A percentile compares a stretch with the other conserved stretches of the same genome.
Conservation (phyloP, 2,888 invertebrate species). For the Lithophane ornitopus region DNA sequence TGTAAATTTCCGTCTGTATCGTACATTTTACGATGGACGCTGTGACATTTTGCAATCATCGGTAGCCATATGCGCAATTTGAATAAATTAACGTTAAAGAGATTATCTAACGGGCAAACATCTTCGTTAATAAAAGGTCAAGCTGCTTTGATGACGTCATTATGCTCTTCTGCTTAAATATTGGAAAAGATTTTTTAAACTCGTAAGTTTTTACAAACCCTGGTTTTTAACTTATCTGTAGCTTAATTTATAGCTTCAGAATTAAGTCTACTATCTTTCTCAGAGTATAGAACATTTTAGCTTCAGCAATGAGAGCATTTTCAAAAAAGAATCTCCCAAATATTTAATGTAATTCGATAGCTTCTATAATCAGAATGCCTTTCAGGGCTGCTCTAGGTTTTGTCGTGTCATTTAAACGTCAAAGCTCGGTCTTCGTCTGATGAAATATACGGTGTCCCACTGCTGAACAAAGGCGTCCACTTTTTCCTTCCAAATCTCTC, state of each 20-base stretch:
- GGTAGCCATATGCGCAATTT: constrained; percentile 46
- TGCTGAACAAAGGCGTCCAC: too few species aligned
- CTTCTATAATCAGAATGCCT: neutral
- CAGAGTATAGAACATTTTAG: neutral
- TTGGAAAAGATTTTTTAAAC: neutral
- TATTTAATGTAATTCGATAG: neutral
- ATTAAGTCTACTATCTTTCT: neutral
- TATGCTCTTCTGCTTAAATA: neutral
- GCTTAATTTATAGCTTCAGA: neutral
- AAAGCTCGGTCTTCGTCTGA: neutral
- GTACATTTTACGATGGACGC: constrained; percentile 39
- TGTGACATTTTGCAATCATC: constrained; percentile 50
- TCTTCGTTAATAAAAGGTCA: constrained; percentile 49
- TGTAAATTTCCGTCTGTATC: constrained; percentile 42
- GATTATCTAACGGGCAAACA: constrained; percentile 37
- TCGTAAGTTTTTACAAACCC: neutral
- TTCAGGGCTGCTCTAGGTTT: neutral
- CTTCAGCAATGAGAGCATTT: neutral
- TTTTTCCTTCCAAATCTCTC: too few species aligned
- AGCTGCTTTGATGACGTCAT: constrained; percentile 22
- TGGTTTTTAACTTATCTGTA: too few species aligned
- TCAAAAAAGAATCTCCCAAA: neutral
- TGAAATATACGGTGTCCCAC: too few species aligned
- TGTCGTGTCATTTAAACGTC: neutral
- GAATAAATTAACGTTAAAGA: constrained; percentile 51